Conservation (phyloP, 2,888 invertebrate species). For the Metacarcinus magister region DNA sequence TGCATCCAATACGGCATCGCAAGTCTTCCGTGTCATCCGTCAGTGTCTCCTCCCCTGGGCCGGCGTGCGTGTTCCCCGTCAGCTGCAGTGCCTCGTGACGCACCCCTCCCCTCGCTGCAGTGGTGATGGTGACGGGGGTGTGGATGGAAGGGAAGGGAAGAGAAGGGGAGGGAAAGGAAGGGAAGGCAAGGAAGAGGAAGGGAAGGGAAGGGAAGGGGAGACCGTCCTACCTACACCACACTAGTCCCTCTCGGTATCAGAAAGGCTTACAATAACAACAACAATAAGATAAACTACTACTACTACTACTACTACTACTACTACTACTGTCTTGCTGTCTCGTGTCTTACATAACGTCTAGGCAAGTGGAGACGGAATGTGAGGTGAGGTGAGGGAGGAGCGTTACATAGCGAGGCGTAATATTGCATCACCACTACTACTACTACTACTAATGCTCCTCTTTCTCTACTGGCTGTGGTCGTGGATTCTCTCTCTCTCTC, state of each 20-base stretch:
- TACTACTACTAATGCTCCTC: not conserved
- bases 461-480: not conserved
- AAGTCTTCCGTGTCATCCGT: not conserved
- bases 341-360: not conserved
- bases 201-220: no score
- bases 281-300: no score
- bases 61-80: slow-evolving; percentile 12
- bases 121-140: not conserved
- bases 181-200: not conserved
- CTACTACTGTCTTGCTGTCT: no score
- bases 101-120: not conserved
- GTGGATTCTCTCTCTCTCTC: not conserved
- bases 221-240: no score
- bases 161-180: not conserved
- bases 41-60: not conserved
- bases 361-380: no score
- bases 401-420: not conserved
- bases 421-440: not conserved
- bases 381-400: not conserved
- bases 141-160: not conserved
- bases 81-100: not conserved
- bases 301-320: not conserved
- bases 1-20: not conserved
- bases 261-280: no score
- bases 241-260: not conserved